A percentile compares a stretch with the other conserved stretches of the same genome.
Conservation (phyloP, 1,140 invertebrate species). For the Odontomachus brunneus region DNA sequence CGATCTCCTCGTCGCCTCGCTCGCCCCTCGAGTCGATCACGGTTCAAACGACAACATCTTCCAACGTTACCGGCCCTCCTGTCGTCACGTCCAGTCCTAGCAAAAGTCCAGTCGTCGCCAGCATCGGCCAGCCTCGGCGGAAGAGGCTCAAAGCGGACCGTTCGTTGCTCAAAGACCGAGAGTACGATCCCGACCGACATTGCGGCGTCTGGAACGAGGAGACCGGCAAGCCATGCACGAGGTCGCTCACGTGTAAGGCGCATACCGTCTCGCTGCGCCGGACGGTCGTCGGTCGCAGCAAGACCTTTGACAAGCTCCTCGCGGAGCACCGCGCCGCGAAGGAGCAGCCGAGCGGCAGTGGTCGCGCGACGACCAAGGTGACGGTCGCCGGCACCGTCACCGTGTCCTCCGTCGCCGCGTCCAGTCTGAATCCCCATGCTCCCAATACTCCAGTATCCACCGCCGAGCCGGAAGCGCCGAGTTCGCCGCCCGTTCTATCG, state of each 20-base stretch:
- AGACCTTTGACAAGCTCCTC: constrained; percentile 92
- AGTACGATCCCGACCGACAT: constrained; percentile 93
- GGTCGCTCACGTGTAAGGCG: constrained; percentile 94
- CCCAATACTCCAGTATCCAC: constrained; percentile 69
- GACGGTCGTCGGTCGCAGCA: constrained; percentile 90
- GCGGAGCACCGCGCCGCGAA: constrained; percentile 91
- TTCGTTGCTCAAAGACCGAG: constrained; percentile 89
- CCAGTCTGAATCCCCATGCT: constrained; percentile 64
- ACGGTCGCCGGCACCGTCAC: constrained; percentile 77
- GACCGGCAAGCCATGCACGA: constrained; percentile 90
- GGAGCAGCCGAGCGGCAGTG: constrained; percentile 80
- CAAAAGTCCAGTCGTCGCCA: constrained; percentile 43
- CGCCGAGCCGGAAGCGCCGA: constrained; percentile 78
- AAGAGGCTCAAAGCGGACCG: constrained; percentile 86
- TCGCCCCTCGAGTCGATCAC: constrained; percentile 79
- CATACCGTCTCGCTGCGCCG: constrained; percentile 91
- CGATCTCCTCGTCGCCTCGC: constrained; percentile 75
- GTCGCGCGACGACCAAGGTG: constrained; percentile 73
- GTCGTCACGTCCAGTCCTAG: constrained; percentile 35
- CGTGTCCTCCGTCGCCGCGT: constrained; percentile 62
- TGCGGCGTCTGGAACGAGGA: constrained; percentile 91
- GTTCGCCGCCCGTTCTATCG: constrained; percentile 83
- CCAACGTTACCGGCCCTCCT: constrained; percentile 66
- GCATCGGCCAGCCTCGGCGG: constrained; percentile 82
- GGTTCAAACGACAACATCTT: constrained; percentile 70